Conservation (phyloP, 2,797 vertebrate genomes). For the Otus scops region DNA sequence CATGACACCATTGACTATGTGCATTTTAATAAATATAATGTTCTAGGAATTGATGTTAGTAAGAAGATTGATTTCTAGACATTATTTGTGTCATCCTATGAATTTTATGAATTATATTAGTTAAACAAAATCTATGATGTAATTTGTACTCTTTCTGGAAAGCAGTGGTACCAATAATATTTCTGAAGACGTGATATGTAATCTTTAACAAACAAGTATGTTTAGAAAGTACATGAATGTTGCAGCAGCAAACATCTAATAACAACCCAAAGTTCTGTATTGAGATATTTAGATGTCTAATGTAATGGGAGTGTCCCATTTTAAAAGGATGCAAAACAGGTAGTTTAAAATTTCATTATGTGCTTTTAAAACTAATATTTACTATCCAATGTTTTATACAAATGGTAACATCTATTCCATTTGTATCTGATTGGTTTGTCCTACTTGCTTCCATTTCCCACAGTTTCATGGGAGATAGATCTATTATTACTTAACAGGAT, state of each 20-base stretch:
- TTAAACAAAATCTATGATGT: neutral
- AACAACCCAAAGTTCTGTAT: neutral
- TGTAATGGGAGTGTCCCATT: neutral
- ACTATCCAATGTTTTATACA: neutral
- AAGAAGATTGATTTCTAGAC: neutral
- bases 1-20: neutral
- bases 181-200: neutral
- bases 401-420: neutral
- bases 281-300: neutral
- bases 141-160: neutral
- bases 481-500: neutral
- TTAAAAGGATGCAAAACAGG: neutral
- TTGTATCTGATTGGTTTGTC: neutral
- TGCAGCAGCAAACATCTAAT: neutral
- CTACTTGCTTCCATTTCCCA: neutral
- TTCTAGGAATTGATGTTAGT: neutral
- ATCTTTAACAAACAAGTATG: neutral
- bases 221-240: neutral
- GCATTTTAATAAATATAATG: neutral
- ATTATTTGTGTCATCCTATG: neutral
- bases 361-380: neutral
- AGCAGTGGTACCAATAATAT: neutral
- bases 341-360: neutral
- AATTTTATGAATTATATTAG: neutral
- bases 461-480: neutral